Conservation (phyloP, 1,140 invertebrate species). For the Bombus difficillimus region DNA sequence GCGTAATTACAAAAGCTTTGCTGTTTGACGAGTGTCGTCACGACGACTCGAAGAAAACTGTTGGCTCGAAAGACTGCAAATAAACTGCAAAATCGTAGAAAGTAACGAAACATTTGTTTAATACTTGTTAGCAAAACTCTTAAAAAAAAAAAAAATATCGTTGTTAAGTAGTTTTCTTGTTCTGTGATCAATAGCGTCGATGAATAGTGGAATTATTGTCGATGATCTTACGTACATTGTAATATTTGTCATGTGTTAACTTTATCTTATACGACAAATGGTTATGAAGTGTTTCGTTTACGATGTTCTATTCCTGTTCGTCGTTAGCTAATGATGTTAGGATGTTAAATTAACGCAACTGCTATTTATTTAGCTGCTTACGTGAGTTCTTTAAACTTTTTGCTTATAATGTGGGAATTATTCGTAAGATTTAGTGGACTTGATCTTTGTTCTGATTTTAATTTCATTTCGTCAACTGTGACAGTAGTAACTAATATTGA, state of each 20-base stretch:
- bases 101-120: background rate
- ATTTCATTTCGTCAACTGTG: no score
- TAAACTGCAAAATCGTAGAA: constrained; percentile 4
- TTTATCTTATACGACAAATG: background rate
- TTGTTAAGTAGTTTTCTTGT: background rate
- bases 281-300: background rate
- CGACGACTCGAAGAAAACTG: background rate
- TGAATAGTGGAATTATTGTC: background rate
- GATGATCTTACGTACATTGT: background rate
- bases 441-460: no score
- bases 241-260: background rate
- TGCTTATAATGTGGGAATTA: no score
- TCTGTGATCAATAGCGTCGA: background rate
- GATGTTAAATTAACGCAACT: background rate
- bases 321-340: background rate
- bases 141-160: background rate
- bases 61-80: background rate
- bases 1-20: constrained; percentile 56
- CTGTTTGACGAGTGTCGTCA: constrained; percentile 38
- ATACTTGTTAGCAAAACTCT: background rate
- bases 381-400: background rate
- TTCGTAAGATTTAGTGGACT: no score
- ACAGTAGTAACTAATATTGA: no score
- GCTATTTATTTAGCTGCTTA: background rate
- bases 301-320: no score